Base-by-base conservation (phyloP, 2,888 invertebrate genomes). In the Allygus modestus region DNA sequence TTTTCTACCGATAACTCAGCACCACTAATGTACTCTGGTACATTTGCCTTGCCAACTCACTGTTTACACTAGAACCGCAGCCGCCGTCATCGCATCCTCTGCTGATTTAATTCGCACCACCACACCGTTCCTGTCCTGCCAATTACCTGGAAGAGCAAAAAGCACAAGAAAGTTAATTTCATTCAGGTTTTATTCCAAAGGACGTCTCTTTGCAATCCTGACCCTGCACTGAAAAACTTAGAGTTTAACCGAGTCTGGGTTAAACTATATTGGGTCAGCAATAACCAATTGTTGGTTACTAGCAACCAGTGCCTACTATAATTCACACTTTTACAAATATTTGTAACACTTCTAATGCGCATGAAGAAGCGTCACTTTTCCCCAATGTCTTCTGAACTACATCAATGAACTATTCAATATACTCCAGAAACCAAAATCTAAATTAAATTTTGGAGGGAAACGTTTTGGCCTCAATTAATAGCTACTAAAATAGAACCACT, bases 1-100 rank as follows among this genome's bases (percentile, higher is more conserved):
- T 73, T 73, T 73, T 73, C 73, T 73, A 15, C 73, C 73, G 26
- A 37, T 31, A 69, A 58, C 58, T 58, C 58, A 58, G n/a, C n/a
- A n/a, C n/a, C n/a, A n/a, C n/a, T n/a, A n/a, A n/a, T n/a, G n/a
- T n/a, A 58, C 58, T 58, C 58, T 23, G 15, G 51, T 11, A 28
- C 65, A 31, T 65, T 65, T 31, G 0, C 58, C 28, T 28, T 28
- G 65, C 65, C 65, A 65, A 65, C 65, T 20, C 28, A 5, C 1
- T 65, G 65, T 65, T 65, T 65, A 65, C 65, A 65, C 65, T 31
- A 65, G 28, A 31, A 15, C 28, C 5, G 65, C 31, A 4, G 5
- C 31, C 54, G 54, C 23, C 54, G 54, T 54, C 5, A 23, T 4
- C 2, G 46, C 46, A 15, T 7, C 65, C 4, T 31, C 65, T 65